Conservation (phyloP, 1,140 invertebrate genomes). For the Drosophila tristis region DNA sequence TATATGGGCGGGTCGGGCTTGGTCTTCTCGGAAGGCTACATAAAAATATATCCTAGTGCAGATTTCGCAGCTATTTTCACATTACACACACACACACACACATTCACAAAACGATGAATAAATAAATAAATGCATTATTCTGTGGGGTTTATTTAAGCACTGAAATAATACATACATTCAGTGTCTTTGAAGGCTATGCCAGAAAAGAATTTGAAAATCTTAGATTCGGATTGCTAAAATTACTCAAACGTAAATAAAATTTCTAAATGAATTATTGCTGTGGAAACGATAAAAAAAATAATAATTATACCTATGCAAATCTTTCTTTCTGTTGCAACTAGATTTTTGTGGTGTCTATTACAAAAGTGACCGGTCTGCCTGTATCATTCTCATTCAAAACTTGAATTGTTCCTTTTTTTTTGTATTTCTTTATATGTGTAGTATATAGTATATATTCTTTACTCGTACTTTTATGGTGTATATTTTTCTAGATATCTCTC, state of each 20-base stretch:
- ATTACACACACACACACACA: not conserved
- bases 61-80: not conserved
- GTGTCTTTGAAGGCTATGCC: no score
- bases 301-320: not conserved
- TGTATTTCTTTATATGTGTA: conserved; percentile 33
- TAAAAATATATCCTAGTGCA: not conserved
- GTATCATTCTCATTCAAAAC: conserved; percentile 6
- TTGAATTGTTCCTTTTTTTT: conserved; percentile 66
- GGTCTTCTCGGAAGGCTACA: no score
- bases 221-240: no score
- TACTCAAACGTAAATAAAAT: no score
- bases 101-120: not conserved
- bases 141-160: no score
- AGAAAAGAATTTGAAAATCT: no score
- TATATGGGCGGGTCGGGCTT: conserved; percentile 13
- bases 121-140: no score
- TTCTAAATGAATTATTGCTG: no score
- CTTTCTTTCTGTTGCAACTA: not conserved
- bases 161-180: no score
- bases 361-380: no score
- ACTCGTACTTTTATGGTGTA: conserved; percentile 34
- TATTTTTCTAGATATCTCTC: conserved; percentile 26
- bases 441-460: conserved; percentile 9
- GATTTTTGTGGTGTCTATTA: not conserved
- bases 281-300: no score